Percentiles rank a stretch among this genome's conserved stretches.
These are phyloP conservation scores for Mobula birostris DNA, from an alignment of 2,113 vertebrate species.

Conservation along the genomic window DNA sequence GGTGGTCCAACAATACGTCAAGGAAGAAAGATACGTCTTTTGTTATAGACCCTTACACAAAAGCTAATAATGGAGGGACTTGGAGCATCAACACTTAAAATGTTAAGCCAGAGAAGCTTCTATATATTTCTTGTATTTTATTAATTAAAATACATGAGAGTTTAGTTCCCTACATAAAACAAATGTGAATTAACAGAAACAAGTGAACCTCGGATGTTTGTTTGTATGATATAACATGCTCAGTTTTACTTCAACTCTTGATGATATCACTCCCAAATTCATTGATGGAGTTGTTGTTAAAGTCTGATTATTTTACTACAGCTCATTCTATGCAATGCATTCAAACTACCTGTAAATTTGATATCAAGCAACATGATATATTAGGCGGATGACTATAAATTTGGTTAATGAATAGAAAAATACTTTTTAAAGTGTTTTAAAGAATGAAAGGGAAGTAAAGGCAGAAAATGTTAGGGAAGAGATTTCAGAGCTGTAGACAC, in stretches of 20 bases:
- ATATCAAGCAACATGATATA: too few species aligned
- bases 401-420: too few species aligned
- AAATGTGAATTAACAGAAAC: background rate
- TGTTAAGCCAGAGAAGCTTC: background rate
- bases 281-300: background rate
- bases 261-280: background rate
- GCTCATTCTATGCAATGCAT: too few species aligned
- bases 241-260: background rate
- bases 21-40: background rate
- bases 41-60: background rate
- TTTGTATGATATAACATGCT: background rate
- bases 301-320: background rate
- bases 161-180: background rate
- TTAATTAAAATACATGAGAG: background rate
- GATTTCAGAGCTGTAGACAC: too few species aligned
- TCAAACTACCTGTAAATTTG: too few species aligned
- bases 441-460: too few species aligned
- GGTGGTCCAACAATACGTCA: background rate
- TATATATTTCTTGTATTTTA: background rate
- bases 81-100: background rate
- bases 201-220: background rate
- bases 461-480: too few species aligned
- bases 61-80: background rate
- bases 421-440: too few species aligned
- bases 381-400: too few species aligned